phyloP scores from a whole-genome alignment of 2,113 vertebrate species.

The Semnopithecus entellus region DNA sequence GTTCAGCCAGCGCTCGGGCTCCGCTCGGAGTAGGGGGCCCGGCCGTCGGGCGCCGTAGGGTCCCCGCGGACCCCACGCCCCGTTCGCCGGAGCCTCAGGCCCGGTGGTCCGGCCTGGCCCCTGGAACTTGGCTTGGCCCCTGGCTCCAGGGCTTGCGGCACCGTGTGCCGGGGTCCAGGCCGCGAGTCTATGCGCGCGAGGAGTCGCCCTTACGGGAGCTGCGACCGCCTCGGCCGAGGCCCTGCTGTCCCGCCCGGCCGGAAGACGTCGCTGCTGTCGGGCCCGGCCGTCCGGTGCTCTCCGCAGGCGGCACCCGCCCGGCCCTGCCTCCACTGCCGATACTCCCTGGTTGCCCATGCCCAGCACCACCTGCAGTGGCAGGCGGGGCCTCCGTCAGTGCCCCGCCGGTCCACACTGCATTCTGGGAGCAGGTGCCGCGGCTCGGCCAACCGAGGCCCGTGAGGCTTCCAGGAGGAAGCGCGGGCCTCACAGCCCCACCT shows the following conservation, averaged over 20 bases:
- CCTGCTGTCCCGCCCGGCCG: slow-evolving; percentile 22
- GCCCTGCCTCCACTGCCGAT: slow-evolving; percentile 41
- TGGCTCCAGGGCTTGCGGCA: slow-evolving; percentile 50
- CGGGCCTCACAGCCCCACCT: slow-evolving; percentile 76
- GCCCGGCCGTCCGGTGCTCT: slow-evolving; percentile 50
- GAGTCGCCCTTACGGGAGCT: slow-evolving; percentile 71
- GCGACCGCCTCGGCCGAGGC: slow-evolving; percentile 76
- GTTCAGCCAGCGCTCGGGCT: not conserved
- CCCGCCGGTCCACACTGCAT: slow-evolving; percentile 73
- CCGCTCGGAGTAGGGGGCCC: not conserved
- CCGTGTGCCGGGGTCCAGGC: slow-evolving; percentile 29
- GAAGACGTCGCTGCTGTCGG: slow-evolving; percentile 40
- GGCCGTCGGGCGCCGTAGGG: slow-evolving; percentile 36
- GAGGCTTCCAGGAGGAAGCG: slow-evolving; percentile 79
- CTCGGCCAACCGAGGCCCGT: slow-evolving; percentile 67
- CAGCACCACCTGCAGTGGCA: slow-evolving; percentile 57
- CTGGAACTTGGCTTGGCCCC: too few relatives aligned
- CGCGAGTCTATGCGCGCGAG: slow-evolving; percentile 24
- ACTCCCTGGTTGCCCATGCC: slow-evolving; percentile 34
- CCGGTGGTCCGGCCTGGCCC: not conserved
- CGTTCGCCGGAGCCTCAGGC: slow-evolving; percentile 28
- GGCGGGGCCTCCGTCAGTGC: slow-evolving; percentile 60
- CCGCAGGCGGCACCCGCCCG: slow-evolving; percentile 38
- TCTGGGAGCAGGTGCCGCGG: slow-evolving; percentile 73
- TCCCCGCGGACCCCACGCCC: slow-evolving; percentile 48